Base-by-base conservation (phyloP, 2,797 vertebrate genomes). In the Euphonia xanthogaster region DNA sequence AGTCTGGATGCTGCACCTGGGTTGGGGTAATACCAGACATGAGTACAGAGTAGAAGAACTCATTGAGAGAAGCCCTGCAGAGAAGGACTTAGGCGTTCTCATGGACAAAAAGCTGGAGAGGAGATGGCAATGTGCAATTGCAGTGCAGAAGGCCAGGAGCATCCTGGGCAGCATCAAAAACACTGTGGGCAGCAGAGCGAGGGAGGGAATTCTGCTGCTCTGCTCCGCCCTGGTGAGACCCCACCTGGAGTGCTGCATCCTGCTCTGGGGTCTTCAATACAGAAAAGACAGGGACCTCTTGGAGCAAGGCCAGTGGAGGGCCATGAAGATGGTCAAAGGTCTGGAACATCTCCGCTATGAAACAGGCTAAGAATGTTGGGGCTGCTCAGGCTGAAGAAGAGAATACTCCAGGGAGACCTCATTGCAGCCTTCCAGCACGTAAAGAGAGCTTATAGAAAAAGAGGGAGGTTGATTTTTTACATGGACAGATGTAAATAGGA, bases 151-250 rank as follows among this genome's bases (percentile, higher is more conserved):
- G 16, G 55, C 27, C 20, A 55, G 4, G 14, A 20, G 16, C 19
- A 21, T 55, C 47, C 33, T 61, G 31, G 33, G 53, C 15, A 61
- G 27, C 22, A 28, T 54, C 13, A 48, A 37, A 81, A 75, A 11
- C 15, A 61, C 9, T 14, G 47, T 42, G 77, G 20, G 31, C 40
- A 61, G 40, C 31, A 62, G 55, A 25, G 21, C 0, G 0, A 74
- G 31, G 40, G 13, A 48, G 19, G 40, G 50, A 60, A 55, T 80
- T n/a, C 47, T 60, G 39, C 39, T 42, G 12, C 10, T 66, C 39
- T 40, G 2, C 22, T 74, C 47, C 7, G 10, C 25, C 31, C 25
- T 60, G 61, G 12, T 75, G 53, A 67, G 21, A 67, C 5, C 18
- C 3, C 31, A 27, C 31, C 10, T 54, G 18, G 8, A 54, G 7